phyloP scores from a whole-genome alignment of 2,888 invertebrate species.

The Quadroppia sp. region DNA sequence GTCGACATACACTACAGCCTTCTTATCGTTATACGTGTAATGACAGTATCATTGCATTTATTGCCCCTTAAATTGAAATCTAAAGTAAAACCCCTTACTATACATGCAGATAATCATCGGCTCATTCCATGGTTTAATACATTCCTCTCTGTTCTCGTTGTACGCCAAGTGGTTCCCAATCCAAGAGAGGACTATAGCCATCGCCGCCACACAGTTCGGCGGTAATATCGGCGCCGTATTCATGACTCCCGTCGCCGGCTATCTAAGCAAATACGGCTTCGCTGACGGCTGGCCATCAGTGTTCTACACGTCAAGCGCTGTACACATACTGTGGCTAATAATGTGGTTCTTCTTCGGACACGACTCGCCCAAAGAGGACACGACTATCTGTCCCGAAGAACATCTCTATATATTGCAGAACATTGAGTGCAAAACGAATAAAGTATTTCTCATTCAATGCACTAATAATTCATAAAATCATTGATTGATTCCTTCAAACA shows the following conservation, averaged over 20 bases:
- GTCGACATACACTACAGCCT: neutral
- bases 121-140: slow-evolving; percentile 36
- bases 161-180: slow-evolving; percentile 40
- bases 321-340: slow-evolving; percentile 42
- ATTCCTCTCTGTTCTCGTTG: slow-evolving; percentile 39
- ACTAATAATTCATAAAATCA: no score
- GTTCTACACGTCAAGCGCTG: slow-evolving; percentile 44
- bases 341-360: slow-evolving; percentile 44
- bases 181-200: slow-evolving; percentile 38
- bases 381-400: neutral
- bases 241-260: slow-evolving; percentile 43
- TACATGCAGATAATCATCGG: slow-evolving; percentile 37
- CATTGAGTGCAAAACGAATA: neutral
- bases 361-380: slow-evolving; percentile 41
- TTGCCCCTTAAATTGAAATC: no score
- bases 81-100: neutral
- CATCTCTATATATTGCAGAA: slow-evolving; percentile 29
- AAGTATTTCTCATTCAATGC: neutral
- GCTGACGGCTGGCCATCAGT: slow-evolving; percentile 47
- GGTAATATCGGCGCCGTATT: slow-evolving; percentile 30
- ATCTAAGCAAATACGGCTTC: slow-evolving; percentile 44
- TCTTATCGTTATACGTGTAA: neutral
- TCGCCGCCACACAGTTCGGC: slow-evolving; percentile 33
- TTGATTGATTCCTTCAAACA: neutral
- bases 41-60: no score